Evolutionary conservation across 2,888 invertebrate genomes (phyloP), one percentile per base, ranked within the genome.

Genomic region (Osmoderma eremita): DNA sequence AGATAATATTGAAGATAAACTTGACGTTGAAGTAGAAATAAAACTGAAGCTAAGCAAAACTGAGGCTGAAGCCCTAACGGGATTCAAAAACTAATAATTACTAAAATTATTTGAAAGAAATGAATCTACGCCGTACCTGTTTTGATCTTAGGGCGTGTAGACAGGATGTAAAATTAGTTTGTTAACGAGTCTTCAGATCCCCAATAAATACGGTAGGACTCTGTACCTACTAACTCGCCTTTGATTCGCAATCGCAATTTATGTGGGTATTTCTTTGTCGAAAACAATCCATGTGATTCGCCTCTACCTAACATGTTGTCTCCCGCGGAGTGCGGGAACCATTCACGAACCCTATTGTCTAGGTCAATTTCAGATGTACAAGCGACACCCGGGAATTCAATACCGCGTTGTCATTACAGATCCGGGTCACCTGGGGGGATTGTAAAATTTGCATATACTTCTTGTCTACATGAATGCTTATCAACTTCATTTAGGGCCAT

Each of bases 281-380:
- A 24, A 22, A 18, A 10, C n/a, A 54, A 30, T 15, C 22, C 17
- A 61, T 15, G 36, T 15, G 45, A 15, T 20, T 8, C 20, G 1
- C 8, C 3, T 20, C 17, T 30, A 30, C 17, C 45, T 12, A 12
- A 17, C 17, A 24, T 12, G 15, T 6, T 17, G 45, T 61, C 45
- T 45, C 13, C 15, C 17, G 15, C 10, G 4, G 30, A 17, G n/a
- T 18, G 30, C 12, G 30, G 30, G 41, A 30, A 24, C 30, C 30
- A 30, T 30, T 61, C 30, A 30, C 36, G 45, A n/a, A 45, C 30
- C 18, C 48, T 45, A 64, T 64, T 51, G 64, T 64, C 64, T 39
- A 45, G 64, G 42, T 63, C 63, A 63, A 63, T 63, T 63, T 63
- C 24, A 18, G 22, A 53, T 64, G 53, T 64, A 63, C 42, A 41